Conservation (phyloP, 2,888 invertebrate species). For the Gortyna flavago region DNA sequence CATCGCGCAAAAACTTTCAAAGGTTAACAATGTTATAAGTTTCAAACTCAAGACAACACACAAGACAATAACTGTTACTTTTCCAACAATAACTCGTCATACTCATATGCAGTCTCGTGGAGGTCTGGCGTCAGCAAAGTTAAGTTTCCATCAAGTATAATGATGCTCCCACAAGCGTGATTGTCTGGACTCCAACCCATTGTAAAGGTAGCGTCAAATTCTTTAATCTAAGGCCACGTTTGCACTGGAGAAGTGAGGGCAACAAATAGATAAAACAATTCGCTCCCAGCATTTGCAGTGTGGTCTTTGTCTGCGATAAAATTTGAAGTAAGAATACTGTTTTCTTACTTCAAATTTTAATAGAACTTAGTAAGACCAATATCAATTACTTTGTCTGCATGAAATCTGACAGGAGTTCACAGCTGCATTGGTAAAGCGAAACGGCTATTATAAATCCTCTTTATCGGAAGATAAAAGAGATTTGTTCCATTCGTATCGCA, state of each 20-base stretch:
- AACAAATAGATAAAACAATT: conserved; percentile 25
- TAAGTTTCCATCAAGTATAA: background rate
- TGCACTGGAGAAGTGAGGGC: background rate
- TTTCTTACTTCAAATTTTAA: background rate
- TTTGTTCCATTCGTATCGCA: conserved; percentile 27
- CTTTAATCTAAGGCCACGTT: background rate
- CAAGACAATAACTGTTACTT: background rate
- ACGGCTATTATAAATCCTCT: conserved; percentile 24
- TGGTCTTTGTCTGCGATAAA: conserved; percentile 10
- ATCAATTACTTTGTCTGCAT: conserved; percentile 8
- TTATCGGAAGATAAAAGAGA: conserved; percentile 33
- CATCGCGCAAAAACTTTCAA: background rate
- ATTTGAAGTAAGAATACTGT: background rate
- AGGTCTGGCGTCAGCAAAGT: background rate
- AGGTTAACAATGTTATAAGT: background rate
- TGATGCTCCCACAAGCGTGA: background rate
- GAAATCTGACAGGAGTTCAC: conserved; percentile 21
- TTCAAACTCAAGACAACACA: background rate
- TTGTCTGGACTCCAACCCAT: background rate
- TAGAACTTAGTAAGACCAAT: background rate
- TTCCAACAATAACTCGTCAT: background rate
- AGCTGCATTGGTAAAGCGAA: conserved; percentile 14
- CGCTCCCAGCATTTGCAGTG: background rate
- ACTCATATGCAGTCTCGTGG: background rate
- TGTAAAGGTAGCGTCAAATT: conserved; percentile 15